Conservation (phyloP, 2,797 vertebrate species). For the Rhinogobio ventralis region DNA sequence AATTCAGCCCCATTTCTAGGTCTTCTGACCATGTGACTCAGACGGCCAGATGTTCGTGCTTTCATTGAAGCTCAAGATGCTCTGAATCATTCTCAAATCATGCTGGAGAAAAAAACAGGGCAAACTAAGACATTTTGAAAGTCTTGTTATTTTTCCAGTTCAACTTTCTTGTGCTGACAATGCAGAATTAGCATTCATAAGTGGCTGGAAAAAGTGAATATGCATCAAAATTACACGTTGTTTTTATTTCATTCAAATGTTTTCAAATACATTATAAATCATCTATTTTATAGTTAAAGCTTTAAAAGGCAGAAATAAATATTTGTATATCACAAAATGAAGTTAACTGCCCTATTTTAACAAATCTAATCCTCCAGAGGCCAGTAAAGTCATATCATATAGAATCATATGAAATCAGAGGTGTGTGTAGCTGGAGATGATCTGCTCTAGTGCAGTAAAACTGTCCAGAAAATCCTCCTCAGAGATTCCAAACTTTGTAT, state of each 20-base stretch:
- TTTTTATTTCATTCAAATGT: not conserved
- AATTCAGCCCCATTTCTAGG: no score
- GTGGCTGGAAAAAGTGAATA: not conserved
- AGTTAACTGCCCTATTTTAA: not conserved
- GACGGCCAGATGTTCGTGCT: not conserved
- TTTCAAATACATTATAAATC: not conserved
- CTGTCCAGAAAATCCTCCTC: conserved; percentile 95
- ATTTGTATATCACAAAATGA: not conserved
- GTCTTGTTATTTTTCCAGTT: not conserved
- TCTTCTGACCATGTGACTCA: no score
- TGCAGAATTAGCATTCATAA: not conserved
- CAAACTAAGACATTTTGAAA: not conserved
- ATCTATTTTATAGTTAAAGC: not conserved
- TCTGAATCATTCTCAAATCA: not conserved
- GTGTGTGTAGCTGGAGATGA: conserved; percentile 88
- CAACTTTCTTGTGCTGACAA: not conserved
- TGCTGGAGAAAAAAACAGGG: not conserved
- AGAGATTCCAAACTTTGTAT: conserved; percentile 89
- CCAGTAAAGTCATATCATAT: not conserved
- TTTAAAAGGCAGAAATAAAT: not conserved
- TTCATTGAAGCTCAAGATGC: not conserved
- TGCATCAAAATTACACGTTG: not conserved
- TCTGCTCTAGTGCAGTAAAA: conserved; percentile 91
- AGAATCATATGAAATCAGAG: conserved; percentile 63
- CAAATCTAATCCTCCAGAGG: not conserved